Evolutionary conservation across 2,113 vertebrate genomes (phyloP).

Genomic region (Anguilla japonica): DNA sequence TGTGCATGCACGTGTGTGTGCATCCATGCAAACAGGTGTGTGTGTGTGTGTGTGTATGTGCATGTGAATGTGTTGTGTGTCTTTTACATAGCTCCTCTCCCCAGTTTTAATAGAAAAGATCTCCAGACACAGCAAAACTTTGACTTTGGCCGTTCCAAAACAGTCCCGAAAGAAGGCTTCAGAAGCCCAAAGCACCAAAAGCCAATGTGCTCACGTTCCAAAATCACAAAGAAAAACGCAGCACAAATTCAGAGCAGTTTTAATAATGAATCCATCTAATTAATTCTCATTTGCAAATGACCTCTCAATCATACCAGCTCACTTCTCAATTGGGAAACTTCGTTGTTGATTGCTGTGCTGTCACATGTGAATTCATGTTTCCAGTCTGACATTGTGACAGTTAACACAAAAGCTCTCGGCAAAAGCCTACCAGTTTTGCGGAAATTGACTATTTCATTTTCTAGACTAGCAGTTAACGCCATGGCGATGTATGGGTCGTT

Average conservation of each 20-base stretch:
- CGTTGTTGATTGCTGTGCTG: constrained; percentile 25
- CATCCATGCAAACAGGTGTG: too few species aligned
- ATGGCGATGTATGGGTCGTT: not conserved
- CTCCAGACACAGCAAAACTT: not conserved
- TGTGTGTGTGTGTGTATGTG: not conserved
- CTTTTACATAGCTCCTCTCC: not conserved
- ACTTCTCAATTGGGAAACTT: constrained; percentile 43
- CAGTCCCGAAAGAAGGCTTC: too few species aligned
- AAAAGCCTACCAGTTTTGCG: constrained; percentile 21
- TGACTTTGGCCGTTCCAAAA: too few species aligned
- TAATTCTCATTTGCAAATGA: constrained; percentile 64
- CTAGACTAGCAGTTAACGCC: not conserved
- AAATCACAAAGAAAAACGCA: not conserved
- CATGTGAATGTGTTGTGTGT: not conserved
- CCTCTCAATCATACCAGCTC: constrained; percentile 48
- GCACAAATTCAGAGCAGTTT: constrained; percentile 33
- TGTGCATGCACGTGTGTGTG: too few species aligned
- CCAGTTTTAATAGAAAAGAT: not conserved
- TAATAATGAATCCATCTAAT: constrained; percentile 57
- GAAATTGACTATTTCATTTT: not conserved
- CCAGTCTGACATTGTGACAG: constrained; percentile 47
- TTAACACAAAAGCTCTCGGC: constrained; percentile 51
- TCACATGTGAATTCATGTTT: constrained; percentile 51
- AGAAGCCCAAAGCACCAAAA: too few species aligned
- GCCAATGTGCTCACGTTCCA: not conserved